These are phyloP conservation scores for Mus minutoides DNA, from an alignment of 2,797 vertebrate genomes.

Conservation along the genomic window DNA sequence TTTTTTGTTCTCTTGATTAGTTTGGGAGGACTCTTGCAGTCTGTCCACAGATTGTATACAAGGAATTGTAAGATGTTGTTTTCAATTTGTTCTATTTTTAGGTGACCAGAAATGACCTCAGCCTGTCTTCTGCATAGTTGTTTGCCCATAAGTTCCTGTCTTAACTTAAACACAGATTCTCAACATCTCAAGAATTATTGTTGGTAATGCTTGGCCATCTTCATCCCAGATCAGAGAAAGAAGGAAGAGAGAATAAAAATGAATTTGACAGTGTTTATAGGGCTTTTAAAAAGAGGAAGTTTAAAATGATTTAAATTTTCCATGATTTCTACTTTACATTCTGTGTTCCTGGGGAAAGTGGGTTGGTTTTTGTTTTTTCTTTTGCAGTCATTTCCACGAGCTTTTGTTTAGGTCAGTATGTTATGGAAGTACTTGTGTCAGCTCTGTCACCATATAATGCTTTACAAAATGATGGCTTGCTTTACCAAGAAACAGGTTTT, in stretches of 20 bases:
- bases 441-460: neutral
- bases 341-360: slow-evolving; percentile 32
- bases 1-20: neutral
- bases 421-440: neutral
- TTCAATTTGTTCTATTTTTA: neutral
- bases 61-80: neutral
- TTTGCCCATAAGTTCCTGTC: slow-evolving; percentile 39
- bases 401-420: slow-evolving; percentile 39
- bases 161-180: neutral
- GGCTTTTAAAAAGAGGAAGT: slow-evolving; percentile 31
- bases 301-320: slow-evolving; percentile 50
- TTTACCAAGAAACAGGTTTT: neutral
- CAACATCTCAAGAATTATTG: slow-evolving; percentile 12
- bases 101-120: neutral
- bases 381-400: slow-evolving; percentile 44
- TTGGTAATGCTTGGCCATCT: neutral
- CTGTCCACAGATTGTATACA: neutral
- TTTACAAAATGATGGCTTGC: neutral
- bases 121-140: slow-evolving; percentile 23
- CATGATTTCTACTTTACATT: neutral
- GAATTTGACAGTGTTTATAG: slow-evolving; percentile 37
- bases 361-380: slow-evolving; percentile 8
- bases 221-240: neutral
- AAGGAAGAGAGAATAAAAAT: neutral
- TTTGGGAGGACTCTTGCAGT: neutral